Evolutionary conservation across 2,888 invertebrate genomes (phyloP).

Genomic region (Polydrusus pterygomalis): DNA sequence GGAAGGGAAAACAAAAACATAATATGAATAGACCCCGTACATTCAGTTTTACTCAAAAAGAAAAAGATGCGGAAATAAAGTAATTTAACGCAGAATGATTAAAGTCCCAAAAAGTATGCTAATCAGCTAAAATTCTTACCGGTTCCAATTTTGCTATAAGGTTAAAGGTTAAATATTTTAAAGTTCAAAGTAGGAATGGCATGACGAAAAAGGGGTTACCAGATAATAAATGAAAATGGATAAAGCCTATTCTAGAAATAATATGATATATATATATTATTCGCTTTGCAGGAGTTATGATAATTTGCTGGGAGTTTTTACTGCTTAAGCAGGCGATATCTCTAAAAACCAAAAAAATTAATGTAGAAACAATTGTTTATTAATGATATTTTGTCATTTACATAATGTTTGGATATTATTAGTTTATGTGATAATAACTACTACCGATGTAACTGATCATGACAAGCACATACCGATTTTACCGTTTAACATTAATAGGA

Average conservation of each 20-base stretch:
- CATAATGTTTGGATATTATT: too few species aligned
- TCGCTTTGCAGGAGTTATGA: neutral
- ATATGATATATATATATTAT: neutral
- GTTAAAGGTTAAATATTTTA: constrained; percentile 17
- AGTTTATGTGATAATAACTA: too few species aligned
- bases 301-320: neutral
- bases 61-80: neutral
- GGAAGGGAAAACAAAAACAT: too few species aligned
- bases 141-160: neutral
- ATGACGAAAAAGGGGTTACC: neutral
- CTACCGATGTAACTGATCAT: too few species aligned
- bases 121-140: constrained; percentile 4
- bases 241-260: neutral
- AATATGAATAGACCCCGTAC: neutral
- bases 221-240: neutral
- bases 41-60: neutral
- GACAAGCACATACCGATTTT: too few species aligned
- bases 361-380: too few species aligned
- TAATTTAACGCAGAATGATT: constrained; percentile 8
- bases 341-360: neutral
- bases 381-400: too few species aligned
- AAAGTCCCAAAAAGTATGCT: constrained; percentile 10
- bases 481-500: too few species aligned
- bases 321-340: neutral
- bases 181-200: neutral